phyloP scores from a whole-genome alignment of 2,113 vertebrate species.

The Hippopotamus amphibius region DNA sequence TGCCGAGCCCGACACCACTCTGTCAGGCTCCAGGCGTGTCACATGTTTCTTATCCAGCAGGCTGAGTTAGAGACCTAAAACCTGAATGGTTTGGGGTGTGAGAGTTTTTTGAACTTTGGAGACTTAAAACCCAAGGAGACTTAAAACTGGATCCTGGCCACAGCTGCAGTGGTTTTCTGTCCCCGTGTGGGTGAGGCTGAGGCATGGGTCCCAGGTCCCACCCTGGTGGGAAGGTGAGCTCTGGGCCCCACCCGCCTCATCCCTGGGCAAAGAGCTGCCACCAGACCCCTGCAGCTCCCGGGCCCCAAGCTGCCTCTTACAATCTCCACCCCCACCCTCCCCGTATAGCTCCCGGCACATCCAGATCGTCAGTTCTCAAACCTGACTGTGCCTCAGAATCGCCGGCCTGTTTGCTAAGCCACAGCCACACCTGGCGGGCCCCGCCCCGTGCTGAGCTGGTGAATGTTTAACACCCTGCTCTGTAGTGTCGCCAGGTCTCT shows the following conservation, averaged over 20 bases:
- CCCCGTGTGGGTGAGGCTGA: background rate
- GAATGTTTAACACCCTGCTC: background rate
- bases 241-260: background rate
- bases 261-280: background rate
- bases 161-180: background rate
- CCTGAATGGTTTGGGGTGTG: background rate
- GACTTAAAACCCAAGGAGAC: background rate
- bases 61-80: background rate
- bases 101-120: background rate
- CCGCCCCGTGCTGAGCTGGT: no score
- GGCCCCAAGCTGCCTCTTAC: no score
- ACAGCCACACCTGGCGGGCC: background rate
- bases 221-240: background rate
- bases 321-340: fast-evolving
- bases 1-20: no score
- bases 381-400: background rate
- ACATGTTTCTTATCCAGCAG: background rate
- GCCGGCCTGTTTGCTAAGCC: background rate
- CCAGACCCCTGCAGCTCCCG: background rate
- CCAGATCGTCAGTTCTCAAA: background rate
- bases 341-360: background rate
- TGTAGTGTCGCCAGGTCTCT: no score
- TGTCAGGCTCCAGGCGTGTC: fast-evolving
- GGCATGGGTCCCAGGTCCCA: background rate
- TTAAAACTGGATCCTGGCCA: background rate